These are phyloP conservation scores for Hemibagrus wyckioides DNA, from an alignment of 2,113 vertebrate species.

Conservation along the genomic window DNA sequence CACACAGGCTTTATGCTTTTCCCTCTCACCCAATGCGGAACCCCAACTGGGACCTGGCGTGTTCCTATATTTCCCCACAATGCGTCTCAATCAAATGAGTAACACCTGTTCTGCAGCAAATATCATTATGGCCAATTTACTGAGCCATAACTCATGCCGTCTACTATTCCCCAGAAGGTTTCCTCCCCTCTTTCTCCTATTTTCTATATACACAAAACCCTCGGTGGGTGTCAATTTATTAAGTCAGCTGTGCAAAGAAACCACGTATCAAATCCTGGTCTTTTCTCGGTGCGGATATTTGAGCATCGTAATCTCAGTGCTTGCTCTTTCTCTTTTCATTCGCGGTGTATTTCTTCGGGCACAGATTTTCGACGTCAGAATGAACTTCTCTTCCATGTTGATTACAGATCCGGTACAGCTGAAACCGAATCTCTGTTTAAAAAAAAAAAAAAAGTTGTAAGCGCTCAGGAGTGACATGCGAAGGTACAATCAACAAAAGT, in stretches of 20 bases:
- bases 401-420: not conserved
- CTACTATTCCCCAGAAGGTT: slow-evolving; percentile 62
- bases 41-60: slow-evolving; percentile 23
- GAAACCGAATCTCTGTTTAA: not conserved
- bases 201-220: slow-evolving; percentile 6
- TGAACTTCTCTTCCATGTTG: not conserved
- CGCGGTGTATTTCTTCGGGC: not conserved
- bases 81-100: slow-evolving; percentile 66
- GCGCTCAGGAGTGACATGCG: slow-evolving; percentile 5
- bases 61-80: slow-evolving; percentile 65
- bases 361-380: not conserved
- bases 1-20: slow-evolving; percentile 32
- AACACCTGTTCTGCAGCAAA: slow-evolving; percentile 71
- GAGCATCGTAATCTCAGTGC: not conserved
- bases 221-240: not conserved
- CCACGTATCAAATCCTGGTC: not conserved
- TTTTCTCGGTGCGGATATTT: not conserved
- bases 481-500: not conserved
- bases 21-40: slow-evolving; percentile 53
- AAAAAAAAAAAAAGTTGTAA: slow-evolving; percentile 5
- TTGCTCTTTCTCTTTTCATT: not conserved
- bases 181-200: not conserved
- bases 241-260: slow-evolving; percentile 5
- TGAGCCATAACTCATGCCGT: slow-evolving; percentile 71
- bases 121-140: slow-evolving; percentile 73